Percentiles rank a stretch among this genome's conserved stretches.
Evolutionary conservation across 1,140 invertebrate genomes (phyloP).

Genomic region (Drosophila parabipectinata): DNA sequence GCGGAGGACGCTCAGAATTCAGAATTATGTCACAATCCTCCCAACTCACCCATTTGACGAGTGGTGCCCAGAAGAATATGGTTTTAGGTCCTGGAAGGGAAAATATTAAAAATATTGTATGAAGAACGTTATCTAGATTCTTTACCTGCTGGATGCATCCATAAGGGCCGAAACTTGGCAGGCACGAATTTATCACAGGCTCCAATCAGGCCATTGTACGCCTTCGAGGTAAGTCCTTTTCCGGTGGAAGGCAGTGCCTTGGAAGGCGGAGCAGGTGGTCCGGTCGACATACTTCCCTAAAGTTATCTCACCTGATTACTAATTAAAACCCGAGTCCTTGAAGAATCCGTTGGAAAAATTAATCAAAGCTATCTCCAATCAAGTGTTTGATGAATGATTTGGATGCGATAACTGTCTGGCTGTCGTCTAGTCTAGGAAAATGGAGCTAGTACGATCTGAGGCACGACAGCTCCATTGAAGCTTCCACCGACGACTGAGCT

Average conservation of each 20-base stretch:
- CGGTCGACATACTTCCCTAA: slow-evolving; percentile 11
- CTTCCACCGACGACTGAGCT: slow-evolving; percentile 41
- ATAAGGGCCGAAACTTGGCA: slow-evolving; percentile 32
- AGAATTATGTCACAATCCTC: slow-evolving; percentile 19
- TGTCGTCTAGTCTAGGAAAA: slow-evolving; percentile 9
- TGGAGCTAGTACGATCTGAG: neutral
- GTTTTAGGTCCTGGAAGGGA: slow-evolving; percentile 28
- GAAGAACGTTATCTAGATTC: accelerated
- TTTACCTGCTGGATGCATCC: slow-evolving; percentile 50
- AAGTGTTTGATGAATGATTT: neutral
- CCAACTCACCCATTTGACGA: slow-evolving; percentile 49
- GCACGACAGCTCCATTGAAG: slow-evolving; percentile 25
- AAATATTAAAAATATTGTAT: neutral
- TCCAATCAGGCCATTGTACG: slow-evolving; percentile 22
- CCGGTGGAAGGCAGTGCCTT: neutral
- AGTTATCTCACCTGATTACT: neutral
- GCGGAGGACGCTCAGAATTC: slow-evolving; percentile 25
- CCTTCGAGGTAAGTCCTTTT: slow-evolving; percentile 18
- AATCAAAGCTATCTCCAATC: too few relatives aligned
- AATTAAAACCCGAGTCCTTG: too few relatives aligned
- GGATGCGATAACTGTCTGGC: slow-evolving; percentile 11
- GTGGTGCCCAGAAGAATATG: slow-evolving; percentile 46
- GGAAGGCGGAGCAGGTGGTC: neutral
- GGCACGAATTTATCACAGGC: slow-evolving; percentile 43
- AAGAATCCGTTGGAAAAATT: too few relatives aligned